These are phyloP conservation scores for Galeopsomyia nigrocyanea DNA, from an alignment of 2,888 invertebrate genomes.

Conservation along the genomic window DNA sequence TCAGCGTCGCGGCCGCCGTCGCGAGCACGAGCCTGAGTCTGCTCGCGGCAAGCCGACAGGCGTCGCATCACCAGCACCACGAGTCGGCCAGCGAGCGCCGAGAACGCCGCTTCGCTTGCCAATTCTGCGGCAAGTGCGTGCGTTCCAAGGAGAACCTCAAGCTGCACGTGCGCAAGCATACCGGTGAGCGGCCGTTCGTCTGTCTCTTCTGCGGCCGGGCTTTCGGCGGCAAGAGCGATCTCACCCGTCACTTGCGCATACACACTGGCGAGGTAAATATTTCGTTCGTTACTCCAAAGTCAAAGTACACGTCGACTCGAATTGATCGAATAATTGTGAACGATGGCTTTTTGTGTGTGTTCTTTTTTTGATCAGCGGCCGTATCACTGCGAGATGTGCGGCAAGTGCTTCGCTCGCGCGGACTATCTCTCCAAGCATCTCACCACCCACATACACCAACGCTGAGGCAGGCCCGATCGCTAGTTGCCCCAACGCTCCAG, in stretches of 20 bases:
- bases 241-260: slow-evolving; percentile 88
- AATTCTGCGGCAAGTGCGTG: slow-evolving; percentile 91
- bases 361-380: slow-evolving; percentile 73
- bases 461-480: slow-evolving; percentile 53
- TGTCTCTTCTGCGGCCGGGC: slow-evolving; percentile 91
- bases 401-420: slow-evolving; percentile 91
- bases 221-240: slow-evolving; percentile 89
- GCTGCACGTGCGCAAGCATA: slow-evolving; percentile 88
- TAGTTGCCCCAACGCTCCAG: neutral
- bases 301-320: too few species aligned
- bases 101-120: slow-evolving; percentile 82
- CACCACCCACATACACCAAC: slow-evolving; percentile 86
- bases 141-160: slow-evolving; percentile 90
- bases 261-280: slow-evolving; percentile 80
- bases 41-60: slow-evolving; percentile 45
- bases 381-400: slow-evolving; percentile 93
- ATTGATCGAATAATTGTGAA: too few species aligned
- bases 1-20: slow-evolving; percentile 56
- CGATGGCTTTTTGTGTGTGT: too few species aligned
- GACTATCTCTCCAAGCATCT: slow-evolving; percentile 93
- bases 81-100: slow-evolving; percentile 58
- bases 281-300: too few species aligned
- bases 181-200: slow-evolving; percentile 91
- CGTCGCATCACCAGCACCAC: slow-evolving; percentile 48
- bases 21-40: slow-evolving; percentile 59